phyloP scores from a whole-genome alignment of 2,888 invertebrate genomes.

The Aspidiotus destructor region DNA sequence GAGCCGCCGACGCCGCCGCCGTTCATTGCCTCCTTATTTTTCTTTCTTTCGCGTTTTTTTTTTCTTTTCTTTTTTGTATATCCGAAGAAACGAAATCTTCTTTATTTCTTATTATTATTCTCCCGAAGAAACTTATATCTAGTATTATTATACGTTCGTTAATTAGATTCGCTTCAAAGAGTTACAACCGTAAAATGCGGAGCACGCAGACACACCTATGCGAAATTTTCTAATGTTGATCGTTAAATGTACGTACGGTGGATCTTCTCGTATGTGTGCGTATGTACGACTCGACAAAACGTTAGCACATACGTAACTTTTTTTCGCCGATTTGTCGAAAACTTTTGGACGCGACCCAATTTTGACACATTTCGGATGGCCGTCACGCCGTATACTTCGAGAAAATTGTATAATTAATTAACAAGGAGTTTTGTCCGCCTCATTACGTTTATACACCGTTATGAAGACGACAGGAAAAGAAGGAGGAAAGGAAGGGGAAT shows the following conservation, averaged over 20 bases:
- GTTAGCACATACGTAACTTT: too few species aligned
- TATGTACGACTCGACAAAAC: too few species aligned
- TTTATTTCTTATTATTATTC: too few species aligned
- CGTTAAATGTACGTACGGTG: conserved; percentile 17
- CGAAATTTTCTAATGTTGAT: conserved; percentile 9
- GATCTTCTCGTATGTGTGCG: too few species aligned
- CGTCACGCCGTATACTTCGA: conserved; percentile 27
- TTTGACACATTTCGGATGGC: conserved; percentile 30
- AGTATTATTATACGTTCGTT: conserved; percentile 24
- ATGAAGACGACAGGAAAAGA: too few species aligned
- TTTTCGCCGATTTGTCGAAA: conserved; percentile 26
- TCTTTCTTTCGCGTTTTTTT: too few species aligned
- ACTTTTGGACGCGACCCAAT: conserved; percentile 25
- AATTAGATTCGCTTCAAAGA: conserved; percentile 33
- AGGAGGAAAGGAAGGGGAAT: too few species aligned
- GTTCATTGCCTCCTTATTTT: too few species aligned
- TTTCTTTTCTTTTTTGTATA: too few species aligned
- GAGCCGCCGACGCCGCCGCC: too few species aligned
- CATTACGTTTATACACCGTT: conserved; percentile 11
- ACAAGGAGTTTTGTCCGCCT: conserved; percentile 31
- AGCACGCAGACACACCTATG: conserved; percentile 28
- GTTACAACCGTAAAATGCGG: conserved; percentile 29
- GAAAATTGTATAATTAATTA: conserved; percentile 32
- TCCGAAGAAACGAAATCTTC: too few species aligned
- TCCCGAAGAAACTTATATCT: neutral